Percentiles rank a stretch among this genome's conserved stretches.
Conservation (phyloP, 1,140 invertebrate species). For the Diplogasteroides magnus region DNA sequence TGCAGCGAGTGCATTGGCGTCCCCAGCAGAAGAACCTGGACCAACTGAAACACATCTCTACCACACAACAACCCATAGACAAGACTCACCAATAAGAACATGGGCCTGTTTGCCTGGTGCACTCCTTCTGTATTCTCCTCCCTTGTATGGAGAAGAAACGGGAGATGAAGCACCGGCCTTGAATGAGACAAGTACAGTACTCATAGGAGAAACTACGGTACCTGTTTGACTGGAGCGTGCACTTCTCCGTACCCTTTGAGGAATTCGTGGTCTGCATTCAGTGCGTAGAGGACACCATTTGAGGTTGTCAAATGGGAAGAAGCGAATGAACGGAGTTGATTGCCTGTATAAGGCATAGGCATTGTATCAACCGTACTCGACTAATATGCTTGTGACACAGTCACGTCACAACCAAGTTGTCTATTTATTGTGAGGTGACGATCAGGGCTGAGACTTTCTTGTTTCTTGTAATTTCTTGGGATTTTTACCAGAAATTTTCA, state of each 20-base stretch:
- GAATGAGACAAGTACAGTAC: not conserved
- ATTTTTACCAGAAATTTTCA: too few species aligned
- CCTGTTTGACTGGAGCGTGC: constrained; percentile 35
- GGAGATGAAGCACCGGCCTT: not conserved
- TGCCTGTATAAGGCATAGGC: not conserved
- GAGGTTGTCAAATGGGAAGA: constrained; percentile 34
- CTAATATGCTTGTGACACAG: too few species aligned
- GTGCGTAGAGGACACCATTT: constrained; percentile 44
- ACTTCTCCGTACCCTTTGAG: constrained; percentile 41
- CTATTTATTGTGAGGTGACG: too few species aligned
- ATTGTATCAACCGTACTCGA: too few species aligned
- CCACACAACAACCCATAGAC: not conserved
- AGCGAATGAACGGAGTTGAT: not conserved
- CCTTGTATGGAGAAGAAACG: constrained; percentile 13
- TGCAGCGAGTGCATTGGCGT: constrained; percentile 43
- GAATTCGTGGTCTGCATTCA: constrained; percentile 45
- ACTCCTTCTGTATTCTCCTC: constrained; percentile 40
- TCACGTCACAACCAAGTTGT: too few species aligned
- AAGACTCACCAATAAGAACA: constrained; percentile 33
- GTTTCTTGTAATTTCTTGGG: too few species aligned
- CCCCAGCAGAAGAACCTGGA: constrained; percentile 40
- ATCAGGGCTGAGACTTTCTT: too few species aligned
- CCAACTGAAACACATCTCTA: constrained; percentile 36
- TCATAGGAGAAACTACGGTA: constrained; percentile 6
- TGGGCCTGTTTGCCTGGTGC: constrained; percentile 36